Evolutionary conservation across 1,140 invertebrate species (phyloP), one percentile per base, ranked within the genome.

Genomic region (Pseudomyrmex concolor): DNA sequence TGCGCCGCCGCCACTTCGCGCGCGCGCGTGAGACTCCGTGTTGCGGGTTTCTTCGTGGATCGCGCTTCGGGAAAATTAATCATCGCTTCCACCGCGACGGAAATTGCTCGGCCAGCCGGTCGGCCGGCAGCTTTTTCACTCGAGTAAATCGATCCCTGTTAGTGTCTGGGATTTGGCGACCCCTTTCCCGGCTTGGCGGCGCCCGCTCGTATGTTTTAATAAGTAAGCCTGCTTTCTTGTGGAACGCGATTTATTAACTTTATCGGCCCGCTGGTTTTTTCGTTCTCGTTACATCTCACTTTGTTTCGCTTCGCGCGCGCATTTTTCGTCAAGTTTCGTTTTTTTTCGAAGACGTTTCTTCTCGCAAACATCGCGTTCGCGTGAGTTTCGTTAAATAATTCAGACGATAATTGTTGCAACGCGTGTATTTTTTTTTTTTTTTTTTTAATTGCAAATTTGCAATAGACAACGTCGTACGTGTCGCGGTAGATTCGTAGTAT

Each of bases 41-140:
- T 67, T 51, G 62, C 66, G 60, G 68, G 19, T 55, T 83, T 72
- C 62, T 80, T 68, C 62, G 2, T 22, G 63, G 43, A n/a, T 10
- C 19, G 8, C 9, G 25, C 19, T 10, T 43, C 12, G 73, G 45
- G 60, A 70, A 66, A 82, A 81, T 84, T 84, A 81, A 76, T 80
- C 76, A 80, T 71, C 76, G 51, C 54, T 71, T 66, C 60, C 50
- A 19, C 12, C 34, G 12, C 59, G 55, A 54, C 54, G 43, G 54
- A 50, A 85, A 72, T 67, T 81, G 66, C 77, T 55, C 57, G 55
- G 34, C 34, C 50, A 51, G 50, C 9, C 50, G 43, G 48, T 12
- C 17, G 13, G 13, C 22, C 12, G 13, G 25, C 50, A 67, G 76
- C 76, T 80, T 80, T 80, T 80, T 80, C 76, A 59, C 22, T 48